Percentiles rank a stretch among this genome's conserved stretches.
Conservation (phyloP, 2,888 invertebrate species). For the Smittia sp. region DNA sequence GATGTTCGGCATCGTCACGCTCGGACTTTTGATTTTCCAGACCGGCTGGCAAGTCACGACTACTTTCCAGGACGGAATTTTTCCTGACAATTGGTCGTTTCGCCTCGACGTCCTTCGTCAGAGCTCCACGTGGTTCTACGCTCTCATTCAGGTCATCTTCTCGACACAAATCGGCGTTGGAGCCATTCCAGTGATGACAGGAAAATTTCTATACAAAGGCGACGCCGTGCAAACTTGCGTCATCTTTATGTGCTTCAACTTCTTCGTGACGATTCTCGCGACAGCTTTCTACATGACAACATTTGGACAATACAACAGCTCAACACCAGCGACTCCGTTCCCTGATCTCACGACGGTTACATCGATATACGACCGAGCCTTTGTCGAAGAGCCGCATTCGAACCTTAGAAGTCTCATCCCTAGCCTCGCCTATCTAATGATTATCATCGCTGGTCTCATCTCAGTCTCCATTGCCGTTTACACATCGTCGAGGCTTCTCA, state of each 20-base stretch:
- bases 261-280: conserved; percentile 51
- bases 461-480: conserved; percentile 51
- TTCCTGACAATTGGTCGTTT: conserved; percentile 51
- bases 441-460: conserved; percentile 50
- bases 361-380: conserved; percentile 51
- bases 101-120: conserved; percentile 46
- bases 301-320: conserved; percentile 48
- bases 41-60: conserved; percentile 52
- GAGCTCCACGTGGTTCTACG: conserved; percentile 53
- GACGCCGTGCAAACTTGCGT: conserved; percentile 48
- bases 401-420: conserved; percentile 48
- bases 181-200: conserved; percentile 52
- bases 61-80: conserved; percentile 49
- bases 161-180: conserved; percentile 53
- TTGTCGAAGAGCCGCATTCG: conserved; percentile 45
- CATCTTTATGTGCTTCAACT: conserved; percentile 53
- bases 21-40: conserved; percentile 48
- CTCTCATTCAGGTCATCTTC: conserved; percentile 53
- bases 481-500: conserved; percentile 51
- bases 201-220: conserved; percentile 52
- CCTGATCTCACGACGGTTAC: conserved; percentile 51
- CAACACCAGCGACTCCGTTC: conserved; percentile 44
- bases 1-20: conserved; percentile 49
- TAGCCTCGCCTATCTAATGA: conserved; percentile 48
- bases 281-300: conserved; percentile 52